These are phyloP conservation scores for Phrynocephalus vlangalii DNA, from an alignment of 2,797 vertebrate species.

Conservation along the genomic window DNA sequence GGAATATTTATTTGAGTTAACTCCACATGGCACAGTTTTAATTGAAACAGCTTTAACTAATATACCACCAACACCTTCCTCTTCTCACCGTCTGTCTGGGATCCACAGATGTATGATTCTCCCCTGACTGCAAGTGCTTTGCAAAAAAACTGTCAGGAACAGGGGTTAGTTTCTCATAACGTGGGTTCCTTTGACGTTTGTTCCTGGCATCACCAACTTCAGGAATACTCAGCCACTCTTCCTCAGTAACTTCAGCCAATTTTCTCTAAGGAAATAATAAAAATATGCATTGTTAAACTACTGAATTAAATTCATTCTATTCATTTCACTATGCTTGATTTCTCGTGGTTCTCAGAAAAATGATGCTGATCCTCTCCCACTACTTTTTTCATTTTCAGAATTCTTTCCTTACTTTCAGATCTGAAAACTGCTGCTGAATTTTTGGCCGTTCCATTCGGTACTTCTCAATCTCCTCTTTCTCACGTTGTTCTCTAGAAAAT, in stretches of 20 bases:
- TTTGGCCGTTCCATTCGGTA: conserved; percentile 99
- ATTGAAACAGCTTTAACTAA: neutral
- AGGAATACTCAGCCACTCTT: conserved; percentile 98
- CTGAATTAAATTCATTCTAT: neutral
- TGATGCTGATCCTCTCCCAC: neutral
- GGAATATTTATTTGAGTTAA: no score
- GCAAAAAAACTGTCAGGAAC: conserved; percentile 98
- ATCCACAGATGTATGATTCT: conserved; percentile 92
- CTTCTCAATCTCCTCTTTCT: conserved; percentile 98
- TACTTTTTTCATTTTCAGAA: neutral
- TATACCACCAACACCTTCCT: no score
- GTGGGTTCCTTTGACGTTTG: conserved; percentile 96
- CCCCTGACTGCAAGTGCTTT: conserved; percentile 93
- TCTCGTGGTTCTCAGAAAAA: neutral
- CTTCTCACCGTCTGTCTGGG: conserved; percentile 90
- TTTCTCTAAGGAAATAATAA: conserved; percentile 83
- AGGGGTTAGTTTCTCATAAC: conserved; percentile 96
- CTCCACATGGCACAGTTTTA: neutral
- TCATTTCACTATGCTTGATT: no score
- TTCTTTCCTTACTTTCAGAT: conserved; percentile 88
- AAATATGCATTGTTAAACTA: neutral
- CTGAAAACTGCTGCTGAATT: conserved; percentile 98
- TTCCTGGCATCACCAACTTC: conserved; percentile 98
- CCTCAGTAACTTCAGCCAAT: conserved; percentile 93
- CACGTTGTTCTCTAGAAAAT: conserved; percentile 89